Evolutionary conservation across 2,797 vertebrate species (phyloP).

Genomic region (Sylvilagus floridanus): DNA sequence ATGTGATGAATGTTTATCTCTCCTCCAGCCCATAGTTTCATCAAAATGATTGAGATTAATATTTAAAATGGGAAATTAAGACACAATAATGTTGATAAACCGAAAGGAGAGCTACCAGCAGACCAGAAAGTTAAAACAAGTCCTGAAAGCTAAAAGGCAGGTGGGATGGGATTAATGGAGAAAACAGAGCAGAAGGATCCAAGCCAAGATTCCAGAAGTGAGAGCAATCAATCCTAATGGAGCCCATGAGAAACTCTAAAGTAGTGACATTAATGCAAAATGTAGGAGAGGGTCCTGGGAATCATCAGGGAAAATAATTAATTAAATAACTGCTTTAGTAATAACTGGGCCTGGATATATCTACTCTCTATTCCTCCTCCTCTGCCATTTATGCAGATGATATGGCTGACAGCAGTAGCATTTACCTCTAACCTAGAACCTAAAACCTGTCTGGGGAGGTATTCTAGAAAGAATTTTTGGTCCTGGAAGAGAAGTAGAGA

Average conservation of each 20-base stretch:
- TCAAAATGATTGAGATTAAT: neutral
- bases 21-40: neutral
- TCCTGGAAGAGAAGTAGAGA: neutral
- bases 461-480: conserved; percentile 47
- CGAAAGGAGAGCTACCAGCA: conserved; percentile 59
- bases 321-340: conserved; percentile 45
- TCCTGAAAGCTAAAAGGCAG: conserved; percentile 70
- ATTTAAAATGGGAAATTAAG: conserved; percentile 49
- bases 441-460: neutral
- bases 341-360: neutral
- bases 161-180: conserved; percentile 55
- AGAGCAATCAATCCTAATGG: conserved; percentile 64
- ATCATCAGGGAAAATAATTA: conserved; percentile 36
- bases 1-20: neutral
- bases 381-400: neutral
- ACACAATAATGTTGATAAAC: conserved; percentile 22
- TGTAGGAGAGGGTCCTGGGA: neutral
- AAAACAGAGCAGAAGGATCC: conserved; percentile 65
- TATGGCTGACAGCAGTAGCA: neutral
- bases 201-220: conserved; percentile 69
- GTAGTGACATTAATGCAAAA: conserved; percentile 39
- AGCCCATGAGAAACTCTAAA: conserved; percentile 53
- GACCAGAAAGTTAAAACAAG: conserved; percentile 68
- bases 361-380: neutral
- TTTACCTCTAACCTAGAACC: neutral